Evolutionary conservation across 2,113 vertebrate species (phyloP).

Genomic region (Hyperoodon ampullatus): DNA sequence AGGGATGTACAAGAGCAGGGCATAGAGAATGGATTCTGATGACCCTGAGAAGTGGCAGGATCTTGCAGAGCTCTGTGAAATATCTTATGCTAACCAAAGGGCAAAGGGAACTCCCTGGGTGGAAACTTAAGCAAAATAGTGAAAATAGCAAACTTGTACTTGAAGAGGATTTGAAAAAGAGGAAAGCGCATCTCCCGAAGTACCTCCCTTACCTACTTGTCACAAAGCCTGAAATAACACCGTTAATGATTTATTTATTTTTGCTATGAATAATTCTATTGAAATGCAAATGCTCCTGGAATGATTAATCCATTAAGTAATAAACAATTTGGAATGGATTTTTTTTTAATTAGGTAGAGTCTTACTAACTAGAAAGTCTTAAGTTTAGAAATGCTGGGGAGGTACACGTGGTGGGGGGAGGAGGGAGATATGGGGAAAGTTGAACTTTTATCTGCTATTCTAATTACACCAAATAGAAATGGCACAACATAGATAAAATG

Average conservation of each 20-base stretch:
- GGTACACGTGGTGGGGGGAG: neutral
- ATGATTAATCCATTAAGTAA: neutral
- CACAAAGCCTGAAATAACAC: neutral
- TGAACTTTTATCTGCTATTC: neutral
- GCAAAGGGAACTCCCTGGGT: neutral
- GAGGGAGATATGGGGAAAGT: neutral
- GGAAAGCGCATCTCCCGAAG: neutral
- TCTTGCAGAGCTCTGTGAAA: neutral
- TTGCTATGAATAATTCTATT: neutral
- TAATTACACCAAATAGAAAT: neutral
- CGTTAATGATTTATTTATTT: neutral
- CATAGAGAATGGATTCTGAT: neutral
- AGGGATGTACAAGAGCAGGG: neutral
- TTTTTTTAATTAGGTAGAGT: neutral
- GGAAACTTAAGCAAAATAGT: neutral
- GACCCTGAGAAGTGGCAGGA: neutral
- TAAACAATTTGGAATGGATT: neutral
- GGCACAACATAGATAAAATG: neutral
- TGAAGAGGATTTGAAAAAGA: neutral
- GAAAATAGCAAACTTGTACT: neutral
- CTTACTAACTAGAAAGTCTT: neutral
- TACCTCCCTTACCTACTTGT: neutral
- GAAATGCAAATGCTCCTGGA: neutral
- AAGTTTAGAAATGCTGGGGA: neutral
- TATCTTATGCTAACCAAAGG: neutral